Evolutionary conservation across 1,140 invertebrate genomes (phyloP).

Genomic region (Heliconius eleuchia): DNA sequence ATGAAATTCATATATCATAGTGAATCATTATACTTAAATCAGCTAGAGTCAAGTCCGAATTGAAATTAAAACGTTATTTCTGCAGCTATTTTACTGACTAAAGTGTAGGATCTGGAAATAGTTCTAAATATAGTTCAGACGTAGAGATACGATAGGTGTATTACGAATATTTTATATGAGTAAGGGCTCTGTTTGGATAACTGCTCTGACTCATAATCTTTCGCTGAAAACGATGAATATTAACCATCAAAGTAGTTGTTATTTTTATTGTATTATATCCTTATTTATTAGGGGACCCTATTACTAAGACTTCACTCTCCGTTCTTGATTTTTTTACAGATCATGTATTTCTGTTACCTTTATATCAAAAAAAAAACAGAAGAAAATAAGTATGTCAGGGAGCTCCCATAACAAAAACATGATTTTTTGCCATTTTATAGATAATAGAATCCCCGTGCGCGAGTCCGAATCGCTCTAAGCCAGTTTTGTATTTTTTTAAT

Average conservation of each 20-base stretch:
- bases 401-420: no score
- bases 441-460: no score
- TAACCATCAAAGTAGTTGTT: background rate
- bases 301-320: no score
- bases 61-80: background rate
- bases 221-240: constrained; percentile 55
- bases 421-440: no score
- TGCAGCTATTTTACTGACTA: background rate
- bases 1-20: background rate
- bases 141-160: constrained; percentile 29
- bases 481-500: no score
- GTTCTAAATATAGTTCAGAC: constrained; percentile 27
- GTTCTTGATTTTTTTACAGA: no score
- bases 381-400: no score
- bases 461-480: no score
- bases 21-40: background rate
- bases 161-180: constrained; percentile 42
- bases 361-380: no score
- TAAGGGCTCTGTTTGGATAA: constrained; percentile 47
- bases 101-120: constrained; percentile 19
- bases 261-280: background rate
- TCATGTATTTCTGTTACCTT: no score
- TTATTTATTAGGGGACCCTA: background rate
- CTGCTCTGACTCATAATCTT: constrained; percentile 48
- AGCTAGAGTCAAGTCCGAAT: background rate